Evolutionary conservation across 2,888 invertebrate genomes (phyloP).

Genomic region (Odiellus spinosus): DNA sequence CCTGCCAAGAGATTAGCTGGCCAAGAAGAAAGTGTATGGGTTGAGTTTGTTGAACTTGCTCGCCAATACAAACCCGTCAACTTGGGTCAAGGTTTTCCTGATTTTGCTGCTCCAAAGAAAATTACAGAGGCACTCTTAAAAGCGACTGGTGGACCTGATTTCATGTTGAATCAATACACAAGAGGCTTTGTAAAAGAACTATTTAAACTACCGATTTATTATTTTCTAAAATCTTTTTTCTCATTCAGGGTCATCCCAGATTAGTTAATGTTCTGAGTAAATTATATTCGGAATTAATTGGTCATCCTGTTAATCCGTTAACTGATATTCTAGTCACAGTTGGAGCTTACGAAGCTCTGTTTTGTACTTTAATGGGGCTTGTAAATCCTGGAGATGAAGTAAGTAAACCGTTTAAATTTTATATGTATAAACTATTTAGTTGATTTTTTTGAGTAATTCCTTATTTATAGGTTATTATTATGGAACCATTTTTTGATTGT

Average conservation of each 20-base stretch:
- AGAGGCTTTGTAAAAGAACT: slow-evolving; percentile 71
- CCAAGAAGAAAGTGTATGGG: slow-evolving; percentile 37
- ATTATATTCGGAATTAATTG: slow-evolving; percentile 63
- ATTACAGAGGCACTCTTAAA: slow-evolving; percentile 58
- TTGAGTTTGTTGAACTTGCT: slow-evolving; percentile 72
- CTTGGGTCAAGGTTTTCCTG: slow-evolving; percentile 90
- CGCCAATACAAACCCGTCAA: slow-evolving; percentile 72
- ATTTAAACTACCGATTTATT: background rate
- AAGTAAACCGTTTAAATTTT: slow-evolving; percentile 4
- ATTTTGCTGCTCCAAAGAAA: slow-evolving; percentile 69
- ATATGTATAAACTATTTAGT: background rate
- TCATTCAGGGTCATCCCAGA: slow-evolving; percentile 67
- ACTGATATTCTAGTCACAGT: slow-evolving; percentile 73
- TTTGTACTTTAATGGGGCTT: slow-evolving; percentile 66
- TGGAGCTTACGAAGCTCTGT: slow-evolving; percentile 91
- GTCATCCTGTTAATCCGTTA: slow-evolving; percentile 58
- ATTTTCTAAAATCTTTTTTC: background rate
- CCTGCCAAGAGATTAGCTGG: no score
- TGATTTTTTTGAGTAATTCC: slow-evolving; percentile 1
- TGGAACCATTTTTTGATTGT: slow-evolving; percentile 97
- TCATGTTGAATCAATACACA: slow-evolving; percentile 76
- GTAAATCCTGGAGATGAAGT: slow-evolving; percentile 54
- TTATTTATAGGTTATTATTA: slow-evolving; percentile 87
- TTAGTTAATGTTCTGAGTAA: slow-evolving; percentile 67
- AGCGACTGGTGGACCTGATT: slow-evolving; percentile 46